phyloP scores from a whole-genome alignment of 1,140 invertebrate species.

The Euura saliciscinereae region DNA sequence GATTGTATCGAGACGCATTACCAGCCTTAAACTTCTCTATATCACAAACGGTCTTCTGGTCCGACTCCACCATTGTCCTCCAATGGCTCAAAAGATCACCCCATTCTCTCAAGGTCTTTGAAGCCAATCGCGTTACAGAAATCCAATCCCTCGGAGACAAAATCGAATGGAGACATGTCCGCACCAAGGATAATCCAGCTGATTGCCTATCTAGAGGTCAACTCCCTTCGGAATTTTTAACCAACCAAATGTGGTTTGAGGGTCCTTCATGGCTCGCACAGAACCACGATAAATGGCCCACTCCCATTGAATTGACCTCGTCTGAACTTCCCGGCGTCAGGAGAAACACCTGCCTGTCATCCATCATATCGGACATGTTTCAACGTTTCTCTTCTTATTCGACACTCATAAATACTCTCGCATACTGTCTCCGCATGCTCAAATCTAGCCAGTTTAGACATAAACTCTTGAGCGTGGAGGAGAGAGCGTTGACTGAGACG shows the following conservation, averaged over 20 bases:
- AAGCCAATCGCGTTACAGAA: constrained; percentile 42
- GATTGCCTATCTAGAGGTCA: constrained; percentile 36
- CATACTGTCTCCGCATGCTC: background rate
- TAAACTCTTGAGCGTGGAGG: background rate
- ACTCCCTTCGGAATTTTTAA: constrained; percentile 12
- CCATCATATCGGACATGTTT: no score
- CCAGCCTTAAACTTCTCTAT: constrained; percentile 3
- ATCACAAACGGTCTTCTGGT: background rate
- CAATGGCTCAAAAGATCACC: constrained; percentile 37
- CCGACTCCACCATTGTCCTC: no score
- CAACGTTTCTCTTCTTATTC: background rate
- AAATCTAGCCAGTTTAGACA: background rate
- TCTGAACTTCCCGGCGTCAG: no score
- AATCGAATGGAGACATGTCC: background rate
- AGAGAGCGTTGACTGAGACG: background rate
- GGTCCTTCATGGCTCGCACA: constrained; percentile 13
- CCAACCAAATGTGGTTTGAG: constrained; percentile 18
- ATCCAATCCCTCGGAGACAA: constrained; percentile 35
- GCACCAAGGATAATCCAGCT: constrained; percentile 34
- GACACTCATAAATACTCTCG: background rate
- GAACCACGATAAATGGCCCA: constrained; percentile 20
- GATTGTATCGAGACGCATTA: constrained; percentile 12
- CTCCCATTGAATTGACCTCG: no score
- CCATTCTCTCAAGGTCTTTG: constrained; percentile 33
- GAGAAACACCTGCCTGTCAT: no score